These are phyloP conservation scores for Pollicipes pollicipes DNA, from an alignment of 1,140 invertebrate genomes.

Conservation along the genomic window DNA sequence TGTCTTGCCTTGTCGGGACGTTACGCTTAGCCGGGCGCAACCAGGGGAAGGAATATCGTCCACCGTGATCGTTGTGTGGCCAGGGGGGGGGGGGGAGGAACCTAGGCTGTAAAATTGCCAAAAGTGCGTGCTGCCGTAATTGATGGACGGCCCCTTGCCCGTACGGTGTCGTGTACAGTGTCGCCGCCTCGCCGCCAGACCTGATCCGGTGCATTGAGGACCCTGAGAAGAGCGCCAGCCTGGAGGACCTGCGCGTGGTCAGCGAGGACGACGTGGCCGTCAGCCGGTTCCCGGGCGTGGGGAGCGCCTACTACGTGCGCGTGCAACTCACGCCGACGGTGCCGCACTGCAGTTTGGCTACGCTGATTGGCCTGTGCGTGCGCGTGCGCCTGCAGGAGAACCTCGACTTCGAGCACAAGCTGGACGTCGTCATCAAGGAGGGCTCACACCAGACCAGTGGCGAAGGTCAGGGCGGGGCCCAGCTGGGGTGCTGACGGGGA, in stretches of 20 bases:
- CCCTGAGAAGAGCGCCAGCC: constrained; percentile 68
- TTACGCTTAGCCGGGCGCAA: too few relatives aligned
- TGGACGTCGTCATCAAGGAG: constrained; percentile 78
- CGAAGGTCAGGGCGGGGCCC: constrained; percentile 47
- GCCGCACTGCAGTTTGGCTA: constrained; percentile 70
- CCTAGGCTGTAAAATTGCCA: too few relatives aligned
- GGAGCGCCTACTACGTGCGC: constrained; percentile 21
- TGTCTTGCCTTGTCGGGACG: too few relatives aligned
- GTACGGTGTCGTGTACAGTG: too few relatives aligned
- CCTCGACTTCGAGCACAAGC: constrained; percentile 47
- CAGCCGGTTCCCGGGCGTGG: background rate
- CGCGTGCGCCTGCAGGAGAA: constrained; percentile 58
- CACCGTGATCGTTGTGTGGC: too few relatives aligned
- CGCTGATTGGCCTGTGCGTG: constrained; percentile 67
- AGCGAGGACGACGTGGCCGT: constrained; percentile 62
- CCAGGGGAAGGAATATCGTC: too few relatives aligned
- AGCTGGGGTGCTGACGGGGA: too few relatives aligned
- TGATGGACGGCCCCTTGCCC: too few relatives aligned
- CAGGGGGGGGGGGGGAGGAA: too few relatives aligned
- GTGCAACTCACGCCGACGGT: constrained; percentile 79
- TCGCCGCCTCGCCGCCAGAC: too few relatives aligned
- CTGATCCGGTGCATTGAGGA: constrained; percentile 42
- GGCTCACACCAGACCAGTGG: constrained; percentile 68
- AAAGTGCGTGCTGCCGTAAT: too few relatives aligned
- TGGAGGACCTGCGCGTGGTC: constrained; percentile 67